Evolutionary conservation across 2,113 vertebrate species (phyloP).

Genomic region (Heloderma charlesbogerti): DNA sequence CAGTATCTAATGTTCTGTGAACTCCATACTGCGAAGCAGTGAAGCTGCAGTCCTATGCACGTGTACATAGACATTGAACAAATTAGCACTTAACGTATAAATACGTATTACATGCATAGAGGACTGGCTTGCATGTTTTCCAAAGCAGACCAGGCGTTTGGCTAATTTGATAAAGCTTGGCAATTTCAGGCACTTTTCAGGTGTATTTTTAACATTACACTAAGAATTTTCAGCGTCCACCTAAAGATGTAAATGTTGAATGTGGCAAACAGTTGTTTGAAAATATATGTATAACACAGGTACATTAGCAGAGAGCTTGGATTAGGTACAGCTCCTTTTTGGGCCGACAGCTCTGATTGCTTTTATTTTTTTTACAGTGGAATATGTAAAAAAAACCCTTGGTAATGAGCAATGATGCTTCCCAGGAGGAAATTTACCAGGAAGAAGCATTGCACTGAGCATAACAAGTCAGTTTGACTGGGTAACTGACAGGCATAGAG

Average conservation of each 20-base stretch:
- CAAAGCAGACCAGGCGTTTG: not conserved
- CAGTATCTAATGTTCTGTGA: too few relatives aligned
- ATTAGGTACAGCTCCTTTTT: not conserved
- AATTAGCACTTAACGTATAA: not conserved
- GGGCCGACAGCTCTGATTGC: too few relatives aligned
- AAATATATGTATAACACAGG: not conserved
- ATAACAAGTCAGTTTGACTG: not conserved
- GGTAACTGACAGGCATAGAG: not conserved
- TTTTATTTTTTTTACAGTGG: not conserved
- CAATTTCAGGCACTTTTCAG: not conserved
- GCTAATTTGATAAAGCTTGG: not conserved
- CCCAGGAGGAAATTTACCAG: not conserved
- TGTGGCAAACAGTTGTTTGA: not conserved
- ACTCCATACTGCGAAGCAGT: not conserved
- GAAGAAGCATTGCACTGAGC: not conserved
- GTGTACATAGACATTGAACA: not conserved
- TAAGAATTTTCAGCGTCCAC: not conserved
- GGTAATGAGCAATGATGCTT: not conserved
- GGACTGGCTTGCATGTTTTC: not conserved
- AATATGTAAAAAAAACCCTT: not conserved
- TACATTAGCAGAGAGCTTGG: not conserved
- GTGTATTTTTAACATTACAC: not conserved
- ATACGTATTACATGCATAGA: not conserved
- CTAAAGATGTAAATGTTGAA: too few relatives aligned
- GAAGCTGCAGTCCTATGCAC: not conserved